phyloP scores from a whole-genome alignment of 1,140 invertebrate species.

The Saccostrea glomerata region DNA sequence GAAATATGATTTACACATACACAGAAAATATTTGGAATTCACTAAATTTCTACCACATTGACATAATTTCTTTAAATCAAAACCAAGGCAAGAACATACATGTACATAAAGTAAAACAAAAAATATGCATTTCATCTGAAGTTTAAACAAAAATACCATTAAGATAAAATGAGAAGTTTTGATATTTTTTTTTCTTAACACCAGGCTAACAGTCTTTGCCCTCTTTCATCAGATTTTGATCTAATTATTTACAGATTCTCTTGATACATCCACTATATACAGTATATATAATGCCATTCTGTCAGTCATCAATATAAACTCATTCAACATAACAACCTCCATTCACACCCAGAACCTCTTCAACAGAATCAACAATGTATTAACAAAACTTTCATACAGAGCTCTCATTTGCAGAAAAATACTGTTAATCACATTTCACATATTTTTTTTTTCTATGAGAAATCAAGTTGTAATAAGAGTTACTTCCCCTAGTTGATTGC shows the following conservation, averaged over 20 bases:
- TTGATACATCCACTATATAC: background rate
- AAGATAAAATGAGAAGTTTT: background rate
- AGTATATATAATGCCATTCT: constrained; percentile 10
- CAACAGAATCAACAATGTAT: background rate
- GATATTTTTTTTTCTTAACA: background rate
- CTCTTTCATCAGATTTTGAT: background rate
- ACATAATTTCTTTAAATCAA: background rate
- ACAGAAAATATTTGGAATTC: background rate
- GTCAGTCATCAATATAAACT: background rate
- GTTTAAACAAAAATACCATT: background rate
- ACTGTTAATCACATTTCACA: too few species aligned
- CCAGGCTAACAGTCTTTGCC: background rate
- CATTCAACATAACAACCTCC: background rate
- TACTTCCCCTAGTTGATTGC: too few species aligned
- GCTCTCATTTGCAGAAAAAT: too few species aligned
- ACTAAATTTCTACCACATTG: background rate
- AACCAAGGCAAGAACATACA: background rate
- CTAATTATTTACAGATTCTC: background rate
- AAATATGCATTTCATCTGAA: background rate
- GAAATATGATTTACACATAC: background rate
- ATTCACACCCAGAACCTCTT: background rate
- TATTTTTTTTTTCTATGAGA: too few species aligned
- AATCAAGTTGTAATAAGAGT: too few species aligned
- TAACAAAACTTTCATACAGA: background rate
- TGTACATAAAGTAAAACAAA: background rate